Conservation (phyloP, 2,113 vertebrate species). For the Polyodon spathula region DNA sequence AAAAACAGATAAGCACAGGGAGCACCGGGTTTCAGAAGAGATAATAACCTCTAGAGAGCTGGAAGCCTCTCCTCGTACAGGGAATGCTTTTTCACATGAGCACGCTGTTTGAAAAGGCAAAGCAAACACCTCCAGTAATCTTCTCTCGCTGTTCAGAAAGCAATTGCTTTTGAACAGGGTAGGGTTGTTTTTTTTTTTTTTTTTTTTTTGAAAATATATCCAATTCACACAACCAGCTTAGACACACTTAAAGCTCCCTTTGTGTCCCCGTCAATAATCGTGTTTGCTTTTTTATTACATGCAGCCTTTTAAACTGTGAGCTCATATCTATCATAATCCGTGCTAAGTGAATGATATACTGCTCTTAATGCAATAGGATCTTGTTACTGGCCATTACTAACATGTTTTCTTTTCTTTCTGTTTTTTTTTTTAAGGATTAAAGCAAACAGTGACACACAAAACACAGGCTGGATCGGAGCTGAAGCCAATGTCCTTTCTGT, state of each 20-base stretch:
- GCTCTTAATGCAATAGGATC: conserved; percentile 49
- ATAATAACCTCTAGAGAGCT: neutral
- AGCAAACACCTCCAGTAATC: conserved; percentile 51
- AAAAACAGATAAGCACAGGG: no score
- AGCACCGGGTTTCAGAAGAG: no score
- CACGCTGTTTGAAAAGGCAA: conserved; percentile 39
- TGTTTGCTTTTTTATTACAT: conserved; percentile 64
- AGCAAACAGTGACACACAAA: conserved; percentile 36
- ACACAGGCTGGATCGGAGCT: conserved; percentile 28
- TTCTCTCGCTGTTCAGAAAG: conserved; percentile 17
- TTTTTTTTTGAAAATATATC: conserved; percentile 35
- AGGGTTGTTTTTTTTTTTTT: conserved; percentile 31
- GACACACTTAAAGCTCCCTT: conserved; percentile 65
- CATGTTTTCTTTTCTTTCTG: conserved; percentile 40
- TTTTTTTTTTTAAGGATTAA: conserved; percentile 38
- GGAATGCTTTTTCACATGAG: conserved; percentile 34
- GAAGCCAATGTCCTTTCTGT: conserved; percentile 10
- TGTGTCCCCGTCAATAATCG: conserved; percentile 66
- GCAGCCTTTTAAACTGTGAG: conserved; percentile 53
- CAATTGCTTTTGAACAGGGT: conserved; percentile 39
- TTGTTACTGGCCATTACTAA: conserved; percentile 49
- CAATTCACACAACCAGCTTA: conserved; percentile 56
- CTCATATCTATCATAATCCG: conserved; percentile 61
- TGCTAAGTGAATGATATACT: conserved; percentile 52
- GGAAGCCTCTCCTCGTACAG: conserved; percentile 17